Evolutionary conservation across 1,140 invertebrate genomes (phyloP), one percentile per base, ranked within the genome.

Genomic region (Lysiphlebus fabarum): DNA sequence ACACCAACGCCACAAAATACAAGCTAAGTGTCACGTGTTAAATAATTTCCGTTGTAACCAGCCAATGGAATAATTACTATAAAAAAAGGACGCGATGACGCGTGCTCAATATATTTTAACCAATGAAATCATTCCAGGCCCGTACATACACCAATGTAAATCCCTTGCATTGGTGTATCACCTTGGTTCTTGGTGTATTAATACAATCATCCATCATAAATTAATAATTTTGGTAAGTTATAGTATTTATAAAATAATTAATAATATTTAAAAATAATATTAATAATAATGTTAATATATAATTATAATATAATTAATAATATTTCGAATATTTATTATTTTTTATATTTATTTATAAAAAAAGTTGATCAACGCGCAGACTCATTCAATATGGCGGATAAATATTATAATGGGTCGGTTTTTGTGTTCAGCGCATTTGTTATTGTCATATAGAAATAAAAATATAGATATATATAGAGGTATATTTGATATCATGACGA

Each of bases 321-420:
- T 51, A 12, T 53, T 62, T n/a, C n/a, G n/a, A 53, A 60, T 67
- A 70, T 66, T 64, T 56, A 45, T 38, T 37, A 67, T 71, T 64
- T 77, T 67, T 67, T 70, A 78, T 81, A 75, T 77, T 80, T 78
- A 80, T 77, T 26, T 26, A 26, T 26, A 1, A 26, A 26, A n/a
- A 74, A 76, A 68, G 70, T 67, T 65, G 62, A 69, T 73, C 70
- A 79, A 70, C 75, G 81, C 82, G 82, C 81, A 83, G 81, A 70
- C 82, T 80, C 81, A 70, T 70, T 71, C 71, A 82, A 80, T 70
- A 81, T 81, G 74, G 74, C 72, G 61, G 63, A 49, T 56, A 50
- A 58, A 53, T 55, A 49, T 53, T 57, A 57, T 37, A 51, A 37
- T 14, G 36, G 36, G 49, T 38, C 38, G 1, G 17, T 26, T 26